Evolutionary conservation across 2,888 invertebrate genomes (phyloP).

Genomic region (Acleris holmiana): DNA sequence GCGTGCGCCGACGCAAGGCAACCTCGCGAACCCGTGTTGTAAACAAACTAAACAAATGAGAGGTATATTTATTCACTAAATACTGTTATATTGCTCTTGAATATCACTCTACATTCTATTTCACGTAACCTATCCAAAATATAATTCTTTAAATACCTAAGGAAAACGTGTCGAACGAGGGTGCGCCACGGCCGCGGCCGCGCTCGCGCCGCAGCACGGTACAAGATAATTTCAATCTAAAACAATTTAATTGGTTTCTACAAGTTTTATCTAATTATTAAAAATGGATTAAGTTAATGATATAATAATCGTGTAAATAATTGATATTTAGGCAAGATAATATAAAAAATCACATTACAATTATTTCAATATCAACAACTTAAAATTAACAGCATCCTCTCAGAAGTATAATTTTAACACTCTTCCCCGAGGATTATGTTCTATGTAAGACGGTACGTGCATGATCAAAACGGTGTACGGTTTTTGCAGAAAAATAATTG

Average conservation of each 20-base stretch:
- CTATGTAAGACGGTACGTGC: slow-evolving; percentile 41
- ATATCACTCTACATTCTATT: slow-evolving; percentile 58
- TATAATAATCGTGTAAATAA: slow-evolving; percentile 53
- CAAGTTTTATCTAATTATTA: slow-evolving; percentile 34
- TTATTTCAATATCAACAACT: slow-evolving; percentile 42
- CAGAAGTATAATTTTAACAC: slow-evolving; percentile 12
- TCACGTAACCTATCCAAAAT: slow-evolving; percentile 39
- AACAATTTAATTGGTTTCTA: slow-evolving; percentile 34
- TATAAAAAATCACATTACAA: slow-evolving; percentile 47
- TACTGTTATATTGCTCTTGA: slow-evolving; percentile 70
- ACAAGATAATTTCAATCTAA: slow-evolving; percentile 45
- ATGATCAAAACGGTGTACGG: slow-evolving; percentile 39
- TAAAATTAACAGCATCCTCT: slow-evolving; percentile 17
- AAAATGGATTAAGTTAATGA: slow-evolving; percentile 37
- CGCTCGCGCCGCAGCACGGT: slow-evolving; percentile 10
- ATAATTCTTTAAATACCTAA: slow-evolving; percentile 21
- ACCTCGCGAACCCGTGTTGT: slow-evolving; percentile 1
- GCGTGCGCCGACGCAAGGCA: not conserved
- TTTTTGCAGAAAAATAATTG: slow-evolving; percentile 52
- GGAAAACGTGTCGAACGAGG: slow-evolving; percentile 9
- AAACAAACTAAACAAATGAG: slow-evolving; percentile 29
- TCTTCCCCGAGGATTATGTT: slow-evolving; percentile 5
- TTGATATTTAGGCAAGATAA: slow-evolving; percentile 55
- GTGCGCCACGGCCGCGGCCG: not conserved
- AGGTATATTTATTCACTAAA: slow-evolving; percentile 46